Conservation (phyloP, 2,797 vertebrate species). For the Hypotaenidia philippensis region DNA sequence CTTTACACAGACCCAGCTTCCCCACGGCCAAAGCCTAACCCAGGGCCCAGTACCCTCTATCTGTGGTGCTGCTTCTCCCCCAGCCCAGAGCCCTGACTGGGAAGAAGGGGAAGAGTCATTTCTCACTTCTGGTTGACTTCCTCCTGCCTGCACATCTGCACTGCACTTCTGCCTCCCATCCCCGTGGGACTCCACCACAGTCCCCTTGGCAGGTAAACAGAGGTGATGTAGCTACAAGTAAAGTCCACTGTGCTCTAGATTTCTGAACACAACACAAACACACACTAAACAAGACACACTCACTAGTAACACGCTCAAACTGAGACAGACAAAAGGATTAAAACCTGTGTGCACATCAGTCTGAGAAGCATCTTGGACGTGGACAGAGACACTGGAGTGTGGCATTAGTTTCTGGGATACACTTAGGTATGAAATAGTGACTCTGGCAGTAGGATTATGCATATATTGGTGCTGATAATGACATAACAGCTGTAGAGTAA, state of each 20-base stretch:
- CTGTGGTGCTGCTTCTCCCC: not conserved
- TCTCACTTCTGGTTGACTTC: constrained; percentile 43
- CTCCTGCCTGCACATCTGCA: constrained; percentile 15
- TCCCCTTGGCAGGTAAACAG: constrained; percentile 36
- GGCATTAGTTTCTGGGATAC: constrained; percentile 38
- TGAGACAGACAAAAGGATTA: constrained; percentile 11
- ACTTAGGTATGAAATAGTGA: constrained; percentile 17
- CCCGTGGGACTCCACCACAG: not conserved
- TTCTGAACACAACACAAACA: constrained; percentile 28
- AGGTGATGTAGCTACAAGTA: constrained; percentile 15
- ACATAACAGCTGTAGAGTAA: constrained; percentile 38
- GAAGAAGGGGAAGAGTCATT: constrained; percentile 12
- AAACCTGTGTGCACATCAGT: constrained; percentile 17
- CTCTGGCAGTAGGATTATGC: constrained; percentile 57
- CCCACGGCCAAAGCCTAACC: not conserved
- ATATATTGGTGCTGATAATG: constrained; percentile 59
- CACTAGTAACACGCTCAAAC: not conserved
- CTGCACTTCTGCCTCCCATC: not conserved
- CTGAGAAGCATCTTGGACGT: constrained; percentile 31
- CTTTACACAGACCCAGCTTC: not conserved
- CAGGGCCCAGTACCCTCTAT: not conserved
- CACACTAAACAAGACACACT: constrained; percentile 31
- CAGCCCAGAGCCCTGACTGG: not conserved
- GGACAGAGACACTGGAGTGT: not conserved
- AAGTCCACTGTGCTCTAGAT: constrained; percentile 58